Evolutionary conservation across 2,797 vertebrate genomes (phyloP).

Genomic region (Chelmon rostratus): DNA sequence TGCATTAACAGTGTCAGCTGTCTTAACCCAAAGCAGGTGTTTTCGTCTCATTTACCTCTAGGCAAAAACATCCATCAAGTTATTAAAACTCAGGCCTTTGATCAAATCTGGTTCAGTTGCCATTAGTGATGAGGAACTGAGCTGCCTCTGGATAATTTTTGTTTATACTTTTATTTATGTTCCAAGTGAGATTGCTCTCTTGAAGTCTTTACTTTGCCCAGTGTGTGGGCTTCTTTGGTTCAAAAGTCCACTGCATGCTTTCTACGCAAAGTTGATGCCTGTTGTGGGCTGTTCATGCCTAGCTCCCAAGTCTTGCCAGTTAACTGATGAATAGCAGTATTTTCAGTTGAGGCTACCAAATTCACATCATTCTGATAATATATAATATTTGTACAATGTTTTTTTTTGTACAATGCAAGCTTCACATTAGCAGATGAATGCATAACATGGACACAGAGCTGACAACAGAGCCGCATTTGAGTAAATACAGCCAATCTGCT

Average conservation of each 20-base stretch:
- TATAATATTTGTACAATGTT: too few relatives aligned
- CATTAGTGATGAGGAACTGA: neutral
- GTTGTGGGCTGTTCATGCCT: neutral
- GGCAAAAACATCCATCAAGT: constrained; percentile 12
- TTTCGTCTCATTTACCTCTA: constrained; percentile 13
- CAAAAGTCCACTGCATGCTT: neutral
- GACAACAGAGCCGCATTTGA: neutral
- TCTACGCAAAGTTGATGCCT: neutral
- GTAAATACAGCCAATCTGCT: neutral
- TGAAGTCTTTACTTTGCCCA: neutral
- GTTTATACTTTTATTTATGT: neutral
- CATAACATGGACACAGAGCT: neutral
- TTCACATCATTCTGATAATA: neutral
- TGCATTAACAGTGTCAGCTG: constrained; percentile 30
- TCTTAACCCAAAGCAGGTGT: constrained; percentile 16
- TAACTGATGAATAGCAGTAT: neutral
- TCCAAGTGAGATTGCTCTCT: neutral
- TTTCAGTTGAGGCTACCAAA: neutral
- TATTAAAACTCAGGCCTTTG: constrained; percentile 3
- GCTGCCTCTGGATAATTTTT: neutral
- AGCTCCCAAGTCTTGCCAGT: neutral
- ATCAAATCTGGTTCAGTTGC: neutral
- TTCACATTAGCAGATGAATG: neutral
- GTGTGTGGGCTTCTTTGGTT: neutral
- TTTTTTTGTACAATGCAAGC: neutral